Base-by-base conservation (phyloP, 1,140 invertebrate species). In the Ephestia elutella region DNA sequence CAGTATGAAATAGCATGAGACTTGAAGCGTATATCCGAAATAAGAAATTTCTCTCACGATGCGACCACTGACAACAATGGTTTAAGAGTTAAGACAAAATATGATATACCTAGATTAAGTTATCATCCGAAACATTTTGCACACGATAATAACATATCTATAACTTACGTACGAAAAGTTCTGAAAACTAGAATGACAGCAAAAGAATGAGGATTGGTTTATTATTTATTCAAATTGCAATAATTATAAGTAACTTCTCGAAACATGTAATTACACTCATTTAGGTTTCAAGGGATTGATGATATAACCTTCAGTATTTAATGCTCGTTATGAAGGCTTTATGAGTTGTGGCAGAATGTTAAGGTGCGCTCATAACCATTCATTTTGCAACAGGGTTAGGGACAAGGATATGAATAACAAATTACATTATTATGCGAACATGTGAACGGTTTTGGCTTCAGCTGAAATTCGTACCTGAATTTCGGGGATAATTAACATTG, bases 381-480 rank as follows among this genome's bases (percentile, higher is more conserved):
- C 56, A 49, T 57, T 48, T 57, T 57, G 56, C 56, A 57, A 4
- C 38, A 44, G 13, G 38, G 48, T 48, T 57, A 32, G 35, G 56
- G 56, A 11, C 28, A 57, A 30, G 21, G 57, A 49, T 38, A 60
- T 60, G 58, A 60, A 60, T 60, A 55, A 60, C 58, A 55, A 54
- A 60, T 60, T 60, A 60, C 51, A 54, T 60, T 35, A 60, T 60
- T 60, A 60, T 20, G 15, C 58, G 51, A 38, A 55, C 38, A 54
- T 49, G 32, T 49, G 28, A 48, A 59, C 51, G 53, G 57, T 54
- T 58, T 51, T 21, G 38, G 44, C 53, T 55, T 54, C 38, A 54
- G 57, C 50, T 49, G 58, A 49, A 60, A 60, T 55, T 56, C 28
- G 56, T 51, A 55, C 58, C 38, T 55, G 53, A 15, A 28, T 54